Evolutionary conservation across 1,140 invertebrate genomes (phyloP).

Genomic region (Ceratina australensis): DNA sequence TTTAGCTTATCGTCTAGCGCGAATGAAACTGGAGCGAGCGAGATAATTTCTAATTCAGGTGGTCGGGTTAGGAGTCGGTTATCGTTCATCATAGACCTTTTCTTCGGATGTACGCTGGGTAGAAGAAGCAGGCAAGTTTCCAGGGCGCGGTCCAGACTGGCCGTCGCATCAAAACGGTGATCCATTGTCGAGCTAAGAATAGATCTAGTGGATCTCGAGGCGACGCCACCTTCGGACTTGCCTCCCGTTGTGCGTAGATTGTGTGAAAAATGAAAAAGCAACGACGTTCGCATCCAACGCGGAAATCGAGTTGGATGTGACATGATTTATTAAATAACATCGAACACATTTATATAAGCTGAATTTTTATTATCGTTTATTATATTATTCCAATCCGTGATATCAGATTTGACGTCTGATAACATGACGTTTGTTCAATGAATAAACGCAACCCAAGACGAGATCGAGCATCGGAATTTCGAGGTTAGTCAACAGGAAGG

Average conservation of each 20-base stretch:
- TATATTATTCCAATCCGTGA: too few species aligned
- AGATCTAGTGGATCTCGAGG: constrained; percentile 67
- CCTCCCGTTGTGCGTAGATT: neutral
- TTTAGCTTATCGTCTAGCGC: constrained; percentile 15
- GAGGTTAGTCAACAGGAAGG: constrained; percentile 32
- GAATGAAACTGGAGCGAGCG: constrained; percentile 36
- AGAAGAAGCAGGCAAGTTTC: neutral
- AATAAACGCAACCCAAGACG: neutral
- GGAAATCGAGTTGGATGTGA: too few species aligned
- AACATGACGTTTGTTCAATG: too few species aligned
- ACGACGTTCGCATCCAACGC: too few species aligned
- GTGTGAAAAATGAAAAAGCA: neutral
- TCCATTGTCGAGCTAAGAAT: constrained; percentile 74
- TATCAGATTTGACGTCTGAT: too few species aligned
- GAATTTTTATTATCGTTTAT: too few species aligned
- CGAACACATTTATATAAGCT: too few species aligned
- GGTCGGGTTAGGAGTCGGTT: neutral
- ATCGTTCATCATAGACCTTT: too few species aligned
- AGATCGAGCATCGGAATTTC: neutral
- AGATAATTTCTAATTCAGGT: too few species aligned
- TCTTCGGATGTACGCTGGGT: too few species aligned
- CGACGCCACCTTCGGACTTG: constrained; percentile 23
- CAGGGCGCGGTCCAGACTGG: constrained; percentile 7
- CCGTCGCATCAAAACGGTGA: constrained; percentile 68
- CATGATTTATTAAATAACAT: too few species aligned